phyloP scores from a whole-genome alignment of 2,797 vertebrate species.

The Pelobates cultripes region DNA sequence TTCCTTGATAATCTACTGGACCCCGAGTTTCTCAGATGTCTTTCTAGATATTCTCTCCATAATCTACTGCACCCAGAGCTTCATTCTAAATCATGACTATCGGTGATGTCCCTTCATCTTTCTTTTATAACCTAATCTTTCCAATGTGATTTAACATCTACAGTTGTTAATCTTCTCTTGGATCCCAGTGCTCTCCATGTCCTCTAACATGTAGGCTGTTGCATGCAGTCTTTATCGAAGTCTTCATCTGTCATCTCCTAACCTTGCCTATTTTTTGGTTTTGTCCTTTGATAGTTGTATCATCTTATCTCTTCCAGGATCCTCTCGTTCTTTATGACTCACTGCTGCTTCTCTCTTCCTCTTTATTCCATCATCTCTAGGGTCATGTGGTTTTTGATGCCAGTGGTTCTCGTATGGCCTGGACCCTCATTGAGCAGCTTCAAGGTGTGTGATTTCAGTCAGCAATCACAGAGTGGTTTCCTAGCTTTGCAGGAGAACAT shows the following conservation, averaged over 20 bases:
- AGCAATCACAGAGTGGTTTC: neutral
- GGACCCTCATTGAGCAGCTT: constrained; percentile 95
- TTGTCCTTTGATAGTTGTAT: neutral
- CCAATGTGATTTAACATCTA: neutral
- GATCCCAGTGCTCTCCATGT: neutral
- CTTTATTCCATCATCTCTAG: constrained; percentile 66
- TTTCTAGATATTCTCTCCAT: neutral
- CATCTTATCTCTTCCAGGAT: no score
- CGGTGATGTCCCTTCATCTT: neutral
- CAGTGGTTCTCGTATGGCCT: constrained; percentile 97
- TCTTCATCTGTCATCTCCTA: neutral
- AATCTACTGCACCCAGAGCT: no score
- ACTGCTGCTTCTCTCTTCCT: neutral
- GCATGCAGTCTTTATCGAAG: neutral
- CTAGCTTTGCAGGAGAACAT: no score
- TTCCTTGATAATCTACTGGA: neutral
- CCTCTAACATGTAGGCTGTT: neutral
- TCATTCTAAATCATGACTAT: no score
- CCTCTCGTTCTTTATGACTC: neutral
- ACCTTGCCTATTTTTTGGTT: neutral
- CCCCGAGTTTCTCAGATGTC: neutral
- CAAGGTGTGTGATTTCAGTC: constrained; percentile 76
- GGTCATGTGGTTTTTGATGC: constrained; percentile 96
- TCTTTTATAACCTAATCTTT: neutral
- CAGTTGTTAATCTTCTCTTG: neutral